Base-by-base conservation (phyloP, 1,140 invertebrate species). In the Plutomurus gul region DNA sequence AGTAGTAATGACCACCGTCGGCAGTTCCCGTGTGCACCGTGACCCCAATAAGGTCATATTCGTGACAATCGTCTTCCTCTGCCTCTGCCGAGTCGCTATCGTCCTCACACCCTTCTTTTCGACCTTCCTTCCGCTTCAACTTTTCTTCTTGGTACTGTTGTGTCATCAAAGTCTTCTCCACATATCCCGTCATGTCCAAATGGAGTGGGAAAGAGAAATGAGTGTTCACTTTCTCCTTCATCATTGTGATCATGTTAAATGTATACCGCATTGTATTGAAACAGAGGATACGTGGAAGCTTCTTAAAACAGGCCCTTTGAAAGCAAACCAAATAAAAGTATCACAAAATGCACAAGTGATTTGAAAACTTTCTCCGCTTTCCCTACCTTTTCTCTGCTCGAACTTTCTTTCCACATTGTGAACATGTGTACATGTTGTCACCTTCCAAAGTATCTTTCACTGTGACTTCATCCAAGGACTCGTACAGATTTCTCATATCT, bases 261-360 rank as follows among this genome's bases (percentile, higher is more conserved):
- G 96, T 96, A 83, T 98, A 98, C n/a, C 96, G 89, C 96, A 98
- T 97, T 0, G 96, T 98, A 85, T 98, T 98, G 85, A 98, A 97
- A 85, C 96, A 97, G 16, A 98, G 87, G 79, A 98, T 97, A 76
- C 94, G 92, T 0, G 96, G 96, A 11, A 98, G 86, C 84, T 95
- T 95, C 85, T 96, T 97, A 85, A 98, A 97, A 86, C 96, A 98
- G 0, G 96, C 96, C 70, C 96, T 92, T 85, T 25, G 88, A 85
- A 85, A 85, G 75, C 77, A 76, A 11, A 22, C 80, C 43, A 47
- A 47, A 47, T 4, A n/a, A 8, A n/a, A 47, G 16, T 8, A 30
- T 72, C 30, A 1, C n/a, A 51, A 37, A 65, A n/a, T 75, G 27
- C 25, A 20, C 47, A 76, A 37, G n/a, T 49, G 25, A 13, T 33